These are phyloP conservation scores for Trachythela sp. DNA, from an alignment of 64 coral and sea anemone species.

Conservation along the genomic window DNA sequence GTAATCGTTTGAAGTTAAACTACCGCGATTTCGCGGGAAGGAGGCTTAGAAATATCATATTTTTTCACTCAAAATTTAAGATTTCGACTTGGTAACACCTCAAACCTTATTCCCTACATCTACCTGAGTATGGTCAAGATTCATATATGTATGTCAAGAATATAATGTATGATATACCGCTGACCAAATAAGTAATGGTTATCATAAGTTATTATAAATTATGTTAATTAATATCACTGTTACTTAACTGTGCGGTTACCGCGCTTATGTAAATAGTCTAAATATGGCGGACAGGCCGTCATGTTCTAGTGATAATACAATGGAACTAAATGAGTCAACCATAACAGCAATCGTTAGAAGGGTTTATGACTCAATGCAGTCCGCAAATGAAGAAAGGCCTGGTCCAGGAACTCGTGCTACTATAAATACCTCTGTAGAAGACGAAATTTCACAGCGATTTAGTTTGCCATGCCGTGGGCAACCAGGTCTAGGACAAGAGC, in stretches of 20 bases:
- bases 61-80: too few species aligned
- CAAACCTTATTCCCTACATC: too few species aligned
- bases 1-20: too few species aligned
- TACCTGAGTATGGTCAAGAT: too few species aligned
- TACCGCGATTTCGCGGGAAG: too few species aligned
- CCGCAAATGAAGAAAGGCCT: background rate
- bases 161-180: background rate
- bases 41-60: too few species aligned
- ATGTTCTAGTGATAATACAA: background rate
- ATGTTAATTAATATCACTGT: background rate
- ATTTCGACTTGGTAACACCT: too few species aligned
- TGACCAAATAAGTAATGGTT: too few species aligned
- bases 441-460: background rate
- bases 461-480: background rate
- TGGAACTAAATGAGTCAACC: conserved; percentile 3
- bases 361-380: conserved; percentile 4
- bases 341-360: conserved; percentile 4
- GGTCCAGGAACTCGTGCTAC: background rate
- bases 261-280: background rate
- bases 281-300: background rate
- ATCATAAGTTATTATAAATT: background rate
- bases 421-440: background rate
- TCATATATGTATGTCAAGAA: background rate
- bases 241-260: too few species aligned
- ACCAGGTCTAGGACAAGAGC: too few species aligned